Evolutionary conservation across 2,113 vertebrate species (phyloP).

Genomic region (Plotosus lineatus): DNA sequence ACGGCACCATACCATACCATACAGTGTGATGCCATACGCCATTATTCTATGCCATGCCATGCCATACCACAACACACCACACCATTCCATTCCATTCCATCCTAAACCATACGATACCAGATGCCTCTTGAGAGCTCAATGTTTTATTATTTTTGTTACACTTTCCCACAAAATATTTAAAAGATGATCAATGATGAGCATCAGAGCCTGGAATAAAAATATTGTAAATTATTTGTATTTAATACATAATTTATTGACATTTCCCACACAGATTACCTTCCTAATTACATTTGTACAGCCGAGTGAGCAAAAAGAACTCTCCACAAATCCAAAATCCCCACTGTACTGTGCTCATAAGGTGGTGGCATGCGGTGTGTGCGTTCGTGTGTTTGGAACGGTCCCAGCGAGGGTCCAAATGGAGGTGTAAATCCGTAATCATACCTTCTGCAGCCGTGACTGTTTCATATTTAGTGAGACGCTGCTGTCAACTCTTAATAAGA

Average conservation of each 20-base stretch:
- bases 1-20: no score
- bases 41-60: no score
- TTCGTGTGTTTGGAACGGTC: not conserved
- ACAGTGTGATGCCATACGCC: no score
- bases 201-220: not conserved
- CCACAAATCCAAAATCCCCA: not conserved
- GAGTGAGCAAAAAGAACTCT: not conserved
- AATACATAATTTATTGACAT: not conserved
- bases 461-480: slow-evolving; percentile 8
- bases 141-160: no score
- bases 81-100: no score
- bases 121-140: no score
- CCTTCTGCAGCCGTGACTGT: not conserved
- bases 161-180: no score
- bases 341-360: not conserved
- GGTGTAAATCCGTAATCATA: not conserved
- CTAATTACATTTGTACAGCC: not conserved
- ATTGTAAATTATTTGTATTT: not conserved
- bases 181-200: not conserved
- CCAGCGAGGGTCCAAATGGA: not conserved
- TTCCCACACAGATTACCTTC: not conserved
- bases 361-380: not conserved
- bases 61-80: no score
- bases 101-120: no score
- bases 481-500: slow-evolving; percentile 21